Conservation (phyloP, 2,797 vertebrate species). For the Rhadinocentrus ornatus region DNA sequence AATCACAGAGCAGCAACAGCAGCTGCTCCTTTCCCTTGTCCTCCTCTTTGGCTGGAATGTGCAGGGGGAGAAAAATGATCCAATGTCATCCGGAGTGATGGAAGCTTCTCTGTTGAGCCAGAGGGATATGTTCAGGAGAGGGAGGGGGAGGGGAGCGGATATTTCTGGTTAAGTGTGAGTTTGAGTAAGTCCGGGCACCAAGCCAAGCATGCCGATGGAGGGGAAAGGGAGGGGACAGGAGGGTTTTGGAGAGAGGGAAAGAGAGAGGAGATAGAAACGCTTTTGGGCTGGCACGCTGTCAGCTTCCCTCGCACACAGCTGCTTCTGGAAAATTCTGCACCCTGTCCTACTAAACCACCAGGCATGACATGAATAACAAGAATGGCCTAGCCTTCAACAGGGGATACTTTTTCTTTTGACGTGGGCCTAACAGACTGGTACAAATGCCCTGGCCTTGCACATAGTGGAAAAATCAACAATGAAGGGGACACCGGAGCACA, state of each 20-base stretch:
- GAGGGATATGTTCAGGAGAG: conserved; percentile 82
- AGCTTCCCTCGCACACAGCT: conserved; percentile 90
- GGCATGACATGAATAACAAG: conserved; percentile 88
- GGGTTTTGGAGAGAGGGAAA: conserved; percentile 54
- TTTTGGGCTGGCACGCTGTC: conserved; percentile 87
- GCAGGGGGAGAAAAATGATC: conserved; percentile 84
- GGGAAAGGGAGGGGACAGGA: conserved; percentile 47
- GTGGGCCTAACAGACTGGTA: conserved; percentile 74
- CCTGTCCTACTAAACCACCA: conserved; percentile 88
- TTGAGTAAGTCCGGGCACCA: conserved; percentile 86
- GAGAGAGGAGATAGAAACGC: conserved; percentile 71
- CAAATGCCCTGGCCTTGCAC: conserved; percentile 79
- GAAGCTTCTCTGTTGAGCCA: conserved; percentile 89
- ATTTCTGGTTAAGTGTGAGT: conserved; percentile 84
- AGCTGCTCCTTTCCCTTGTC: conserved; percentile 68
- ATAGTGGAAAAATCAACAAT: conserved; percentile 81
- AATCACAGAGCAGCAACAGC: conserved; percentile 87
- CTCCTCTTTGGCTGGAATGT: conserved; percentile 81
- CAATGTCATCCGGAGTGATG: conserved; percentile 87
- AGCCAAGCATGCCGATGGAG: conserved; percentile 86
- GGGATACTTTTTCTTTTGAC: conserved; percentile 78
- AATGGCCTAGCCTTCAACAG: conserved; percentile 71
- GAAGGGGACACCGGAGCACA: conserved; percentile 74
- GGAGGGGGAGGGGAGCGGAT: conserved; percentile 66
- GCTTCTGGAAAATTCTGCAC: conserved; percentile 96